Conservation (phyloP, 2,888 invertebrate genomes). For the Amblyjoppa proteus region DNA sequence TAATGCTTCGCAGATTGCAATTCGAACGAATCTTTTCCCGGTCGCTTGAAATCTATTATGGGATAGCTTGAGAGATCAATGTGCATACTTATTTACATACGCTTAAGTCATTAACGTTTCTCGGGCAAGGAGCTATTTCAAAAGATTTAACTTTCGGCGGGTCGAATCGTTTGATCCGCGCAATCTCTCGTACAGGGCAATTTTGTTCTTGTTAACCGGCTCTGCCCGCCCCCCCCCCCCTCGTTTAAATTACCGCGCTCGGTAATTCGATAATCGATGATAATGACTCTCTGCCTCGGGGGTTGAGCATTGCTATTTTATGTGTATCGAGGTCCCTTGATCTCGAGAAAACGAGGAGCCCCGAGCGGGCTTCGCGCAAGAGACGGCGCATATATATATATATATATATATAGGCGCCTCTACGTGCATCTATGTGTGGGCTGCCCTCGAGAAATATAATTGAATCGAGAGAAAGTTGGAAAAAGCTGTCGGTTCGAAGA, state of each 20-base stretch:
- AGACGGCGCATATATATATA: neutral
- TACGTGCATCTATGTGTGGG: conserved; percentile 16
- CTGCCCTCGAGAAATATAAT: conserved; percentile 52
- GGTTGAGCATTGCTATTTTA: conserved; percentile 36
- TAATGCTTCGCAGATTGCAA: neutral
- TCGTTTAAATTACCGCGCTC: conserved; percentile 58
- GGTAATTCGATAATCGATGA: conserved; percentile 66
- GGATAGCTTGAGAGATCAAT: conserved; percentile 38
- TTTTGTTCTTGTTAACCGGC: conserved; percentile 57
- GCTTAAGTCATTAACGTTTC: conserved; percentile 8
- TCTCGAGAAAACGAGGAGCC: conserved; percentile 11
- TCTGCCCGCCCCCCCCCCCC: neutral
- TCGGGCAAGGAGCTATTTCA: conserved; percentile 38
- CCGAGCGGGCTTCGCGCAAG: neutral
- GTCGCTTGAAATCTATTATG: conserved; percentile 36
- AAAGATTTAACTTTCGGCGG: conserved; percentile 47
- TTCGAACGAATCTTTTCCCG: neutral
- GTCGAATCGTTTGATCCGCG: conserved; percentile 61
- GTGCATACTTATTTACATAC: conserved; percentile 37
- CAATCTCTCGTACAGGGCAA: conserved; percentile 36
- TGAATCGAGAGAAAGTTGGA: conserved; percentile 67
- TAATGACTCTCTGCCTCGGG: conserved; percentile 60
- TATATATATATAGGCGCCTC: conserved; percentile 1
- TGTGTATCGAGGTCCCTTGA: conserved; percentile 22
- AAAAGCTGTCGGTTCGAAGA: conserved; percentile 59